A percentile compares a stretch with the other conserved stretches of the same genome.
Evolutionary conservation across 2,797 vertebrate genomes (phyloP).

Genomic region (Novumbra hubbsi): DNA sequence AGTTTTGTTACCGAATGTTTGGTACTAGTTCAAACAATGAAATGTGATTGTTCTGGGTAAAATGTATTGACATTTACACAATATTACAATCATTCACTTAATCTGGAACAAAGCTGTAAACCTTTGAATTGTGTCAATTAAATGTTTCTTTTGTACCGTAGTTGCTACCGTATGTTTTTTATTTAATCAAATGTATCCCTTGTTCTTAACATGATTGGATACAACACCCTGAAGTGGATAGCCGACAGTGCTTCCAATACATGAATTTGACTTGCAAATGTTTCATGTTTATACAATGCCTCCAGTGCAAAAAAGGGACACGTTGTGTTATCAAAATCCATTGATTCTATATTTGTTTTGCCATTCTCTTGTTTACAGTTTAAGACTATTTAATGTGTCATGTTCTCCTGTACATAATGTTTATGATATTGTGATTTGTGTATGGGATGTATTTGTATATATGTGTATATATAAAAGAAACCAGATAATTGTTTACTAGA

Average conservation of each 20-base stretch:
- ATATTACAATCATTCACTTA: conserved; percentile 11
- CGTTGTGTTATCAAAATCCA: conserved; percentile 47
- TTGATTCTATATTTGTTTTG: conserved; percentile 71
- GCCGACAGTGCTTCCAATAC: conserved; percentile 53
- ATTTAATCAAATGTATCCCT: conserved; percentile 25
- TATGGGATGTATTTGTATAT: conserved; percentile 42
- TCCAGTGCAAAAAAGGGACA: conserved; percentile 42
- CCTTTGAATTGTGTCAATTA: not conserved
- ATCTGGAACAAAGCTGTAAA: not conserved
- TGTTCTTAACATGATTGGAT: conserved; percentile 31
- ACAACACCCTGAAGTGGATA: conserved; percentile 23
- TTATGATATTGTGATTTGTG: conserved; percentile 42
- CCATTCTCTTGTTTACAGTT: conserved; percentile 69
- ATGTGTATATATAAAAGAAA: conserved; percentile 72
- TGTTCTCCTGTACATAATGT: conserved; percentile 63
- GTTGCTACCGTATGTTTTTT: conserved; percentile 23
- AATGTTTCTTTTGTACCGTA: conserved; percentile 26
- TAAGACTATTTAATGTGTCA: conserved; percentile 54
- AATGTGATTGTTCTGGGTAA: conserved; percentile 29
- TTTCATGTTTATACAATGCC: conserved; percentile 18
- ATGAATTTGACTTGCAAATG: conserved; percentile 37
- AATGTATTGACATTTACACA: conserved; percentile 19
- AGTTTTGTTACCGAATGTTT: conserved; percentile 19
- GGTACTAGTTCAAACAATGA: conserved; percentile 15
- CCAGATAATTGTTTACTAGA: conserved; percentile 34